phyloP scores from a whole-genome alignment of 2,113 vertebrate genomes.

The Cavia porcellus region DNA sequence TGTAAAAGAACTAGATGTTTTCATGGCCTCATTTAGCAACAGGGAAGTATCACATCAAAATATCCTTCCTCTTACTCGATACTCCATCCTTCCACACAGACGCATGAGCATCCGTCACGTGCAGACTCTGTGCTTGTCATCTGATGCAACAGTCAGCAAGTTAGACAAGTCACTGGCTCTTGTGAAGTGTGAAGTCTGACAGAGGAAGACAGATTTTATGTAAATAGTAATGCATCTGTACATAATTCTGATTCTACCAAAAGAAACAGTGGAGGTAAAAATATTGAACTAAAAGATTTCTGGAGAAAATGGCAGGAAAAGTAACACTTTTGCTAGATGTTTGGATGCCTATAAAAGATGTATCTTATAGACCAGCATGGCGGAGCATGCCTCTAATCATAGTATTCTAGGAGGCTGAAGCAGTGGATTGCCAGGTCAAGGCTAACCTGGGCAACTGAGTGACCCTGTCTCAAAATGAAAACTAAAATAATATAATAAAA shows the following conservation, averaged over 20 bases:
- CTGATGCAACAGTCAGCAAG: background rate
- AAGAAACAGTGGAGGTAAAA: constrained; percentile 32
- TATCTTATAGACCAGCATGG: background rate
- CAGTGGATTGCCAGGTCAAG: background rate
- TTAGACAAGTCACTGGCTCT: background rate
- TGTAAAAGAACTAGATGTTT: constrained; percentile 6
- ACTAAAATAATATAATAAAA: background rate
- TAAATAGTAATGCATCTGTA: background rate
- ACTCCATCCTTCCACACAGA: background rate
- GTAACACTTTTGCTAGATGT: background rate
- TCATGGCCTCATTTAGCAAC: background rate
- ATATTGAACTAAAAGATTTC: constrained; percentile 29
- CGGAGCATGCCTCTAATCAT: background rate
- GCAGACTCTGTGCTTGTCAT: background rate
- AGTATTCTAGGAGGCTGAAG: background rate
- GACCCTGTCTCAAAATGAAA: background rate
- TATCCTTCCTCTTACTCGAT: background rate
- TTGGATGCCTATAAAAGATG: background rate
- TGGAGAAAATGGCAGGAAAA: constrained; percentile 7
- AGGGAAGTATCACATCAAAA: constrained; percentile 10
- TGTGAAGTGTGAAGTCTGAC: background rate
- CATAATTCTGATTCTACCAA: background rate
- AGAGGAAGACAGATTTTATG: background rate
- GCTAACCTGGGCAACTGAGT: background rate
- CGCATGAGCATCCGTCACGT: background rate